Evolutionary conservation across 2,888 invertebrate species (phyloP), one percentile per base, ranked within the genome.

Genomic region (Polyploca ridens): DNA sequence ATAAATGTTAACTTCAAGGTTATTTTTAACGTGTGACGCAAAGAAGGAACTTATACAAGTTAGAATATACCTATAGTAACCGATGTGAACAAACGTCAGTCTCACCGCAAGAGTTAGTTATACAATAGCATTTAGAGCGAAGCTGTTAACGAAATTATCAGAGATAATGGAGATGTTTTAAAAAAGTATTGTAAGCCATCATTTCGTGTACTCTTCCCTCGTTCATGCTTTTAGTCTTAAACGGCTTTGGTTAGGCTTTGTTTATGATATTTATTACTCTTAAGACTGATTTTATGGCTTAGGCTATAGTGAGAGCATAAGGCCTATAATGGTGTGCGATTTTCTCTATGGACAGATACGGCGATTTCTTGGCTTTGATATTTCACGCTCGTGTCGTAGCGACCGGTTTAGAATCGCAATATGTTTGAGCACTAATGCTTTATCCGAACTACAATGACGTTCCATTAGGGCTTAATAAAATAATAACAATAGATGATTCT

Each of bases 21-120:
- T 19, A 19, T 54, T 54, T 54, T 54, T 54, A 54, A 19, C 19
- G 54, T 54, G 54, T 54, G 54, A 54, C 54, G 54, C 14, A 54
- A 19, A 19, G 19, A 19, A 49, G 16, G 6, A 14, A n/a, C 7
- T 49, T 49, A 49, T 49, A 49, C 54, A 10, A 54, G n/a, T 54
- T 54, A n/a, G 54, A 19, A 14, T 0, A 49, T 16, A 49, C 49
- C 27, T 27, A 2, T 27, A 49, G 49, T 16, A 14, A n/a, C 49
- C n/a, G 16, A 14, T 16, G 5, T 7, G 10, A 8, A 10, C 8
- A 38, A 10, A 38, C 41, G 41, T 41, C 41, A 41, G 13, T 41
- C 13, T 54, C 54, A 54, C 2, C 16, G 16, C 54, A 19, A 16
- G 49, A 54, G 54, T 10, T n/a, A 27, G 7, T 41, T 54, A 54